Evolutionary conservation across 2,888 invertebrate species (phyloP).

Genomic region (Patella ulyssiponensis): DNA sequence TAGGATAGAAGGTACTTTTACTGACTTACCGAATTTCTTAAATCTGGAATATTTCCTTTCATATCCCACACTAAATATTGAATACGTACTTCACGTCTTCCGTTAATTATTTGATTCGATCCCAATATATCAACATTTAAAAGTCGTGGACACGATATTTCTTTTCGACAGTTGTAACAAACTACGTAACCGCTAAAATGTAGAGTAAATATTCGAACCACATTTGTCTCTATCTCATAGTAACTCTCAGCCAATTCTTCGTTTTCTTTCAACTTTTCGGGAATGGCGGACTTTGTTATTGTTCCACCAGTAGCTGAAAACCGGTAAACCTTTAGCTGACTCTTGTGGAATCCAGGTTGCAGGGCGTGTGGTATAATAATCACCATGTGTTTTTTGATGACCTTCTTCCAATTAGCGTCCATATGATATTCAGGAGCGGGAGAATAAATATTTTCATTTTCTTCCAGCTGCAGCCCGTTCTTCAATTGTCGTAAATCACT

Average conservation of each 20-base stretch:
- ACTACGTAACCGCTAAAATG: background rate
- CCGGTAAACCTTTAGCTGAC: background rate
- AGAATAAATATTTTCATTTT: background rate
- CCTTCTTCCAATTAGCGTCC: background rate
- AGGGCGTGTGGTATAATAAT: background rate
- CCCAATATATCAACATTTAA: background rate
- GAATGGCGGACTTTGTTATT: background rate
- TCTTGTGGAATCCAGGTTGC: background rate
- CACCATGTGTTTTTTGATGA: background rate
- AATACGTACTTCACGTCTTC: background rate
- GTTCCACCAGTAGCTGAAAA: background rate
- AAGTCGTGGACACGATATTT: background rate
- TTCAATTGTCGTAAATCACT: background rate
- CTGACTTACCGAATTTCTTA: background rate
- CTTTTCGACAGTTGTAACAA: background rate
- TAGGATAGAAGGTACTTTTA: too few relatives aligned
- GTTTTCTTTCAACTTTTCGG: background rate
- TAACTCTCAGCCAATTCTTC: background rate
- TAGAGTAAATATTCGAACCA: background rate
- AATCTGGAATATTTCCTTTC: background rate
- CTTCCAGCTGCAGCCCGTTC: background rate
- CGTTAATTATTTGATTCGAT: background rate
- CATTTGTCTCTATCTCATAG: background rate
- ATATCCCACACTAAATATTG: background rate
- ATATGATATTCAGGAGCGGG: background rate